Base-by-base conservation (phyloP, 2,888 invertebrate species). In the Drosophila kanekoi region DNA sequence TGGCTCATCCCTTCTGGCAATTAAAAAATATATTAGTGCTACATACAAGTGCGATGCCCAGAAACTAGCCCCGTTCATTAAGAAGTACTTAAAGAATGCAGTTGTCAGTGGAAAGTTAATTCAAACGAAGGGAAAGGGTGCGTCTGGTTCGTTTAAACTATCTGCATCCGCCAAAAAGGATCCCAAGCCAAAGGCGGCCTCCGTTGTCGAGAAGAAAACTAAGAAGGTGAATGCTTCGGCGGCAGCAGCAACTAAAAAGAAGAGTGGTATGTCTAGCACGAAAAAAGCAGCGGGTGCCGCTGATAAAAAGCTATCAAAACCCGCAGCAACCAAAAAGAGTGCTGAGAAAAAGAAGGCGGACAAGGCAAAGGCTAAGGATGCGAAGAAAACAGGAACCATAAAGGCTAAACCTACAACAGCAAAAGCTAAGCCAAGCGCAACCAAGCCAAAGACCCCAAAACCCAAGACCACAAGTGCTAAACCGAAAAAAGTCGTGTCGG, bases 71-170 rank as follows among this genome's bases (percentile, higher is more conserved):
- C 94, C 94, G 5, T 95, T 94, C 92, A 95, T 95, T 81, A 94
- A 93, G 75, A 94, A 94, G 69, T 94, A 93, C 79, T 77, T 95
- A 77, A 95, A 66, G 45, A 63, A 58, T 33, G 94, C 94, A n/a
- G 95, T 95, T 23, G 92, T 92, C 3, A 92, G 92, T 47, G 94
- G 94, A 16, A 89, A 90, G 14, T 85, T 94, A 54, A 72, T 82
- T 13, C 83, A 82, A 66, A 77, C 80, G n/a, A 83, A 81, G 52
- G 81, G 82, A n/a, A 78, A 77, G 52, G 82, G 82, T 28, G 82
- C 82, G 6, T 68, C 77, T 35, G 81, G 81, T 37, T 82, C 79
- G 11, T 82, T 82, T 35, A 82, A 79, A 48, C 43, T 82, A n/a
- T 70, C 82, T 32, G 68, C 79, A 14, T 59, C 78, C 13, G n/a